These are phyloP conservation scores for Priocnemis perturbator DNA, from an alignment of 2,888 invertebrate genomes.

Conservation along the genomic window DNA sequence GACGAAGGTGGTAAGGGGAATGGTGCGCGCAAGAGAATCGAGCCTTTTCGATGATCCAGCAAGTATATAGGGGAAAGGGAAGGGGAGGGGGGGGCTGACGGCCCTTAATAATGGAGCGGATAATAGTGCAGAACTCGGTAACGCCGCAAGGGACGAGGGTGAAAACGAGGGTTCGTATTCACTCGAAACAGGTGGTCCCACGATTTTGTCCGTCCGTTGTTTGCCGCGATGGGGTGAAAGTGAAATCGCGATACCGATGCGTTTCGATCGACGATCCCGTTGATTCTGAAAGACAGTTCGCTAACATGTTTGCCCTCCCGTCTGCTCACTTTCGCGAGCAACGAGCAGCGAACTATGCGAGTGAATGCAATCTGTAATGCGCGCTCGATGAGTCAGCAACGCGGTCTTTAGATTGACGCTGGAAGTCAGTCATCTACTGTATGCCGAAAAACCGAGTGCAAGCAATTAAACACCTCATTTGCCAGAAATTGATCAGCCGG, in stretches of 20 bases:
- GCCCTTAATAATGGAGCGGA: constrained; percentile 23
- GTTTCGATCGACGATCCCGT: constrained; percentile 8
- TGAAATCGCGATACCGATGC: background rate
- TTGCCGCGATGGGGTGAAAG: background rate
- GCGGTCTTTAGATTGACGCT: too few relatives aligned
- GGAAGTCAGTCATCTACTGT: too few relatives aligned
- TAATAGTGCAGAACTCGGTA: constrained; percentile 21
- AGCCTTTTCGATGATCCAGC: background rate
- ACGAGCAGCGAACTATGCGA: too few relatives aligned
- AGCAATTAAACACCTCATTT: too few relatives aligned
- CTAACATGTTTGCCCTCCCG: too few relatives aligned
- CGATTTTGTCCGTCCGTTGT: background rate
- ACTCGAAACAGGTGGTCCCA: background rate
- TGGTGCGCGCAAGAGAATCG: background rate
- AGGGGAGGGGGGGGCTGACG: constrained; percentile 3
- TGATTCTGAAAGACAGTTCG: too few relatives aligned
- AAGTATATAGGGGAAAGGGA: too few relatives aligned
- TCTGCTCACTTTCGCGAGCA: too few relatives aligned
- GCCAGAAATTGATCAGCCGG: too few relatives aligned
- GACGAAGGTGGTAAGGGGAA: background rate
- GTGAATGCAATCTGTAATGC: too few relatives aligned
- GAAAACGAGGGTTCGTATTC: constrained; percentile 1
- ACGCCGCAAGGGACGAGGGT: constrained; percentile 4
- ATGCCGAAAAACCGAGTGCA: too few relatives aligned
- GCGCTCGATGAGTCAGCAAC: too few relatives aligned